phyloP scores from a whole-genome alignment of 2,113 vertebrate genomes.

The Perca fluviatilis region DNA sequence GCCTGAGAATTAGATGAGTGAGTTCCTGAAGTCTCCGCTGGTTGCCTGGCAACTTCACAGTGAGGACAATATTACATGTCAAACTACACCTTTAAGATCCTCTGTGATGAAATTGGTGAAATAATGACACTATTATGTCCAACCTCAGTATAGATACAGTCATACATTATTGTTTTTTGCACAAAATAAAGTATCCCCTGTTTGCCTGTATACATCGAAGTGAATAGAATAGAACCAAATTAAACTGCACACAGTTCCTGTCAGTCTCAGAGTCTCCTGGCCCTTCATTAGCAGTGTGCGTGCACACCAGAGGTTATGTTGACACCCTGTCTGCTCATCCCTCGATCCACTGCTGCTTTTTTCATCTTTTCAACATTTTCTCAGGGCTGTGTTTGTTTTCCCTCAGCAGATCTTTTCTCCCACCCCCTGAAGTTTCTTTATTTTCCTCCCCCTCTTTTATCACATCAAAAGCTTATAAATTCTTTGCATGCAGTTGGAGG shows the following conservation, averaged over 20 bases:
- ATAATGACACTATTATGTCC: neutral
- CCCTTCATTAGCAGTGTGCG: constrained; percentile 41
- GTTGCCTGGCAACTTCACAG: constrained; percentile 3
- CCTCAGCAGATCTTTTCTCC: constrained; percentile 25
- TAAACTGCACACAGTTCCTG: constrained; percentile 3
- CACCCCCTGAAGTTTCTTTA: constrained; percentile 26
- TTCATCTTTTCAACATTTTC: constrained; percentile 55
- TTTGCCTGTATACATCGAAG: constrained; percentile 9
- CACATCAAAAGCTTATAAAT: constrained; percentile 68
- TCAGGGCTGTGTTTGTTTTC: constrained; percentile 37
- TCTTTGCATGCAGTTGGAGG: constrained; percentile 44
- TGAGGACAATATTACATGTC: neutral
- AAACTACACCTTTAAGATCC: neutral
- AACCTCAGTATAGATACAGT: neutral
- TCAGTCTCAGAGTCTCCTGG: constrained; percentile 8
- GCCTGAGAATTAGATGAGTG: neutral
- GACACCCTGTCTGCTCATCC: constrained; percentile 48
- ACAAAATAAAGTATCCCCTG: neutral
- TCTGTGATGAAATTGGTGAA: neutral
- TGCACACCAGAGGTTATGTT: constrained; percentile 56
- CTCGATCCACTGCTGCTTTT: constrained; percentile 40
- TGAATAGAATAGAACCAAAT: neutral
- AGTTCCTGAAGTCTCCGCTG: neutral
- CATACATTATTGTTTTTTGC: neutral
- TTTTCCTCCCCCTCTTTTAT: constrained; percentile 41